Evolutionary conservation across 2,797 vertebrate species (phyloP).

Genomic region (Platalea minor): DNA sequence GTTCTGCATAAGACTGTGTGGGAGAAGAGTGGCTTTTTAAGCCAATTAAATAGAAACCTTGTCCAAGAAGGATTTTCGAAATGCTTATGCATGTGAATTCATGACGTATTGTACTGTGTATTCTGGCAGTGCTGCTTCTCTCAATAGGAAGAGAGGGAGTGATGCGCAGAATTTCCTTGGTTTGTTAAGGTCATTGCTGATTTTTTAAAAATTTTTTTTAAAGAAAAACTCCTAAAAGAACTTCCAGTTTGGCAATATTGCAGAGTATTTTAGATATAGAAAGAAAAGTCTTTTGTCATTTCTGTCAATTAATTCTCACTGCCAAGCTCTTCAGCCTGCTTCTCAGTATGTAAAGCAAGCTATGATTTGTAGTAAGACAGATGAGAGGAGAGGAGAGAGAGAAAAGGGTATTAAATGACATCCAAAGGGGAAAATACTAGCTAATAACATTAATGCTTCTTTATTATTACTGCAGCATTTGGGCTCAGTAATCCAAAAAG

Average conservation of each 20-base stretch:
- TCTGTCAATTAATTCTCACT: constrained; percentile 27
- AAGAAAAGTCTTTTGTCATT: neutral
- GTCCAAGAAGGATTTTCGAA: constrained; percentile 69
- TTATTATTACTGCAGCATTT: constrained; percentile 26
- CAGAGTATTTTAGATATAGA: neutral
- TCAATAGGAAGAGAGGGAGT: neutral
- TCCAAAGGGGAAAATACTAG: constrained; percentile 13
- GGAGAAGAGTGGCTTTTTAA: constrained; percentile 72
- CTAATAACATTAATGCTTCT: constrained; percentile 15
- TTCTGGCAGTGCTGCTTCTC: constrained; percentile 29
- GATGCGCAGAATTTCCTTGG: neutral
- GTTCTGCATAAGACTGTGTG: constrained; percentile 64
- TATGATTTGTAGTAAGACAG: neutral
- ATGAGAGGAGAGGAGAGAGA: neutral
- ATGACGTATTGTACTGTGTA: constrained; percentile 38
- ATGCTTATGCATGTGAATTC: constrained; percentile 67
- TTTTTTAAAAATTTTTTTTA: neutral
- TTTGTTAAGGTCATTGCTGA: constrained; percentile 21
- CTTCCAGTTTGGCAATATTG: neutral
- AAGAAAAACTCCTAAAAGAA: neutral
- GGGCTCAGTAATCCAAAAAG: constrained; percentile 26
- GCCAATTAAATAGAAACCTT: constrained; percentile 74
- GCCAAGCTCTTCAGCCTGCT: constrained; percentile 6
- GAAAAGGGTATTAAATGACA: neutral
- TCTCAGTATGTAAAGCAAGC: neutral